phyloP scores from a whole-genome alignment of 2,888 invertebrate genomes.

The Lycocerus yunnanus region DNA sequence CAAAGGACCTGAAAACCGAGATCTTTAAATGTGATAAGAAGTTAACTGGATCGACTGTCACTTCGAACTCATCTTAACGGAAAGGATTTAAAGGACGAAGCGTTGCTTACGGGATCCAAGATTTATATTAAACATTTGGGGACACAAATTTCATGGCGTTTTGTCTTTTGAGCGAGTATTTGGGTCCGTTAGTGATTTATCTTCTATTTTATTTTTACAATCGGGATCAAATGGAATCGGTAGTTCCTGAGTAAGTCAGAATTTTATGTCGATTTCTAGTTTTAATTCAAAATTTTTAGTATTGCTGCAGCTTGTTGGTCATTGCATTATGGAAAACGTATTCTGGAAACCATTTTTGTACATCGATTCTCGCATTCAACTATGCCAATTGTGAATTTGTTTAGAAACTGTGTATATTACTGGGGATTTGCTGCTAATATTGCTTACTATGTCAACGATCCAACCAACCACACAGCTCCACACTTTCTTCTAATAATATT shows the following conservation, averaged over 20 bases:
- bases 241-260: background rate
- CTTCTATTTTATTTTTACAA: slow-evolving; percentile 50
- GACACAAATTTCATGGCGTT: slow-evolving; percentile 97
- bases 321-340: slow-evolving; percentile 89
- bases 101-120: slow-evolving; percentile 71
- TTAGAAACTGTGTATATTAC: slow-evolving; percentile 96
- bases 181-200: slow-evolving; percentile 92
- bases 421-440: slow-evolving; percentile 97
- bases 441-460: slow-evolving; percentile 96
- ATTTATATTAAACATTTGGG: slow-evolving; percentile 94
- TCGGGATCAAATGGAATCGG: background rate
- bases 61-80: slow-evolving; percentile 81
- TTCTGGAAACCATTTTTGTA: slow-evolving; percentile 93
- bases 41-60: slow-evolving; percentile 82
- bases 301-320: slow-evolving; percentile 88
- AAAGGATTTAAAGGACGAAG: slow-evolving; percentile 80
- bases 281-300: slow-evolving; percentile 57
- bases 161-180: slow-evolving; percentile 97
- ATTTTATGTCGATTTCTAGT: slow-evolving; percentile 45
- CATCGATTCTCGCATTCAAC: slow-evolving; percentile 98
- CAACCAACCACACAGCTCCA: slow-evolving; percentile 89
- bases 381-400: slow-evolving; percentile 95
- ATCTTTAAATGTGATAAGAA: slow-evolving; percentile 71
- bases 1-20: slow-evolving; percentile 77
- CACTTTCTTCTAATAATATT: slow-evolving; percentile 64